Evolutionary conservation across 2,797 vertebrate species (phyloP).

Genomic region (Monodelphis domestica): DNA sequence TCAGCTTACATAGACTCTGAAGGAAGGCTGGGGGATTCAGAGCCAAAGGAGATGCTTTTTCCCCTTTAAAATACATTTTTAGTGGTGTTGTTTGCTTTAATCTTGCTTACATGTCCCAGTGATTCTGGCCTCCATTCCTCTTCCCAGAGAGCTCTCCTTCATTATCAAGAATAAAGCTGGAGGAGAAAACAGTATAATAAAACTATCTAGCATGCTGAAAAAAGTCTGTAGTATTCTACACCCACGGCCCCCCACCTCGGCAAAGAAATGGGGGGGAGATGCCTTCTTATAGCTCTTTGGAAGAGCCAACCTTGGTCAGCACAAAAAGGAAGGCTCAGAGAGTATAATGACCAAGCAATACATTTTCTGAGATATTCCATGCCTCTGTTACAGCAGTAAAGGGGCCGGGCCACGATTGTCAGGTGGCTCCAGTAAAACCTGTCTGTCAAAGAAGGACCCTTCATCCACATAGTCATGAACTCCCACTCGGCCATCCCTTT

Average conservation of each 20-base stretch:
- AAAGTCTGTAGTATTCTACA: background rate
- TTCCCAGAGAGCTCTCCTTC: background rate
- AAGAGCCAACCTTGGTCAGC: background rate
- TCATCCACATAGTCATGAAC: conserved; percentile 65
- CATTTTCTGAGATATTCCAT: conserved; percentile 56
- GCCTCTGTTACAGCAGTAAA: conserved; percentile 61
- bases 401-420: conserved; percentile 12
- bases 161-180: background rate
- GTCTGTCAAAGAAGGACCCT: conserved; percentile 23
- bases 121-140: background rate
- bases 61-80: background rate
- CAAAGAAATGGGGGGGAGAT: background rate
- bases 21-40: background rate
- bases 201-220: background rate
- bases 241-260: background rate
- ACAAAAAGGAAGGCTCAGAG: background rate
- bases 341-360: conserved; percentile 27
- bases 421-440: background rate
- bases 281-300: background rate
- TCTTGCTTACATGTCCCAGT: background rate
- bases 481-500: background rate
- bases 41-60: background rate
- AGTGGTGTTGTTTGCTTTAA: background rate
- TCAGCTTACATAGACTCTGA: background rate
- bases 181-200: background rate